Evolutionary conservation across 2,888 invertebrate genomes (phyloP), one percentile per base, ranked within the genome.

Genomic region (Gastracanthus pulcherrimus): DNA sequence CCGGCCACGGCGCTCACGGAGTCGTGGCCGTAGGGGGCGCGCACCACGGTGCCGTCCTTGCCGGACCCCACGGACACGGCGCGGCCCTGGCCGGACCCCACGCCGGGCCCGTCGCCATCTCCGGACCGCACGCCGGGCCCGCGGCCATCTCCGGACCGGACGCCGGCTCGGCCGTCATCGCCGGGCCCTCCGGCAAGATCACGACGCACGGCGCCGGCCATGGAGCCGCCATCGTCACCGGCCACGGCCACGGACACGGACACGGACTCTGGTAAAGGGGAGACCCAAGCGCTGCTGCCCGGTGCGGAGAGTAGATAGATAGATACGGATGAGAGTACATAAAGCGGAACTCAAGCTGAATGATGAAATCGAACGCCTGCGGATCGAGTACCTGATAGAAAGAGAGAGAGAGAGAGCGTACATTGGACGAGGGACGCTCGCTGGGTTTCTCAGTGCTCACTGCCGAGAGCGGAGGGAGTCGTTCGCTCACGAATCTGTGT

Each of bases 151-250:
- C 89, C 29, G 91, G 91, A 62, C 91, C 91, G 3, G 84, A 87
- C 36, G 90, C 90, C 9, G 91, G 91, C 13, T 88, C 89, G 3
- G 90, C 89, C 23, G 88, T 91, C 23, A 91, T 91, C 45, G 87
- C 90, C 48, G 91, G 91, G 51, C 91, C 91, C 36, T 90, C 90
- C 13, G 91, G 91, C 51, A 91, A 89, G 76, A 91, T 91, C 76
- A 89, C 90, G 11, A 87, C 91, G 74, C 91, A 91, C 66, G 91
- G 91, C 11, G 89, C 89, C 23, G 91, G 91, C 38, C 87, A 89
- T 70, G 91, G 91, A 4, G 89, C 89, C 7, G 88, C 84, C 2
- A 86, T 91, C 36, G 89, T 89, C 70, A 86, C 89, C 34, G 90
- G 89, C 31, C 87, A 88, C 69, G 89, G 87, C 34, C 89, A 89